Evolutionary conservation across 53 echinoderm and acorn worm genomes (phyloP).

Genomic region (Apostichopus leukothele): DNA sequence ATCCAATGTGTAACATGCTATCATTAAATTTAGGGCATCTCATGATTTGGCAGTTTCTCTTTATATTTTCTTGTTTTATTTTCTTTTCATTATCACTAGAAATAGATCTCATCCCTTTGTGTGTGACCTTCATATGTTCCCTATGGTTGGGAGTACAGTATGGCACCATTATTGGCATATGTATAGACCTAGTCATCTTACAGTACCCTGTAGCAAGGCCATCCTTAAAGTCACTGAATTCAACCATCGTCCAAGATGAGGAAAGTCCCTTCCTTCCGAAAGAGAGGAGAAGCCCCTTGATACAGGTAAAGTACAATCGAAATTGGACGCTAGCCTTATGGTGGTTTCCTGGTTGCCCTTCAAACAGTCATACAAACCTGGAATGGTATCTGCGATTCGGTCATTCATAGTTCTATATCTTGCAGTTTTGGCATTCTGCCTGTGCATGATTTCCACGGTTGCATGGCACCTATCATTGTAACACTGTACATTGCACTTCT

Average conservation of each 20-base stretch:
- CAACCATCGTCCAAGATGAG: neutral
- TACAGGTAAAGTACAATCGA: slow-evolving; percentile 11
- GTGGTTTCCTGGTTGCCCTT: too few species aligned
- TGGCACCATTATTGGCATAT: slow-evolving; percentile 89
- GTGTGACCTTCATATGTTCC: slow-evolving; percentile 72
- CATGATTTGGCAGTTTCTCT: too few species aligned
- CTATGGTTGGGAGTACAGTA: slow-evolving; percentile 74
- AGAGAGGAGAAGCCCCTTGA: neutral
- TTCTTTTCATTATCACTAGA: slow-evolving; percentile 51
- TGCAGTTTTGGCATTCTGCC: too few species aligned
- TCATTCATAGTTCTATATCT: too few species aligned
- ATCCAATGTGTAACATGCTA: too few species aligned
- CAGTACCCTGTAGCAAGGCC: slow-evolving; percentile 68
- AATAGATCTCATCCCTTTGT: slow-evolving; percentile 73
- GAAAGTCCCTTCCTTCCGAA: neutral
- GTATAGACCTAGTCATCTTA: slow-evolving; percentile 83
- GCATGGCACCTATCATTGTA: too few species aligned
- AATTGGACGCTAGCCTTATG: too few species aligned
- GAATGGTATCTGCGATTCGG: too few species aligned
- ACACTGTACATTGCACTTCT: too few species aligned
- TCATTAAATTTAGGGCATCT: too few species aligned
- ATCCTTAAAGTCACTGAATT: slow-evolving; percentile 30
- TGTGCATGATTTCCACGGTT: too few species aligned
- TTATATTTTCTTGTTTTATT: neutral
- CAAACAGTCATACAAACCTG: too few species aligned